phyloP scores from a whole-genome alignment of 1,140 invertebrate genomes.

The Temnothorax longispinosus region DNA sequence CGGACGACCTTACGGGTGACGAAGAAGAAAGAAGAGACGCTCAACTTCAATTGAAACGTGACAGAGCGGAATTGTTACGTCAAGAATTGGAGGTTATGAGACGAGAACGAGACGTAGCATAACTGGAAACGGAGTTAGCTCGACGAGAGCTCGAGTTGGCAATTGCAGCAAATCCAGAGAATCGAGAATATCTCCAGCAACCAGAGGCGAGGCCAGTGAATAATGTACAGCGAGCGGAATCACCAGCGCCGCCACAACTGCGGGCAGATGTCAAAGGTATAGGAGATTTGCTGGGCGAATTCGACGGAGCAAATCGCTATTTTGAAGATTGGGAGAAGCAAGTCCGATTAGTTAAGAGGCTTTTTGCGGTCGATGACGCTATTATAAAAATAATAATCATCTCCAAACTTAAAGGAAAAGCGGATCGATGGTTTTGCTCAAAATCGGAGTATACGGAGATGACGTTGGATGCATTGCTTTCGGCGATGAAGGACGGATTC shows the following conservation, averaged over 20 bases:
- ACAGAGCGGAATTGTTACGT: not conserved
- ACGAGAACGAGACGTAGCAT: not conserved
- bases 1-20: not conserved
- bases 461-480: not conserved
- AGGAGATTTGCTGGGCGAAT: not conserved
- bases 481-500: not conserved
- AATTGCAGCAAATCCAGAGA: not conserved
- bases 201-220: no score
- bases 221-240: not conserved
- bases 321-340: not conserved
- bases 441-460: not conserved
- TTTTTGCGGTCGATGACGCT: not conserved
- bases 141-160: not conserved
- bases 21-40: not conserved
- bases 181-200: no score
- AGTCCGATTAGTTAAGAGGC: not conserved
- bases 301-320: not conserved
- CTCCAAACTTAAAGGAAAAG: not conserved
- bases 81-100: not conserved
- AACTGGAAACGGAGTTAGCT: not conserved
- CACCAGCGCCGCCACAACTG: not conserved
- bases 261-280: not conserved
- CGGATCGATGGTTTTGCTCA: not conserved
- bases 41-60: not conserved
- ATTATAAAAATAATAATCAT: not conserved